phyloP scores from a whole-genome alignment of 2,113 vertebrate species.

The Accipiter virgatus region DNA sequence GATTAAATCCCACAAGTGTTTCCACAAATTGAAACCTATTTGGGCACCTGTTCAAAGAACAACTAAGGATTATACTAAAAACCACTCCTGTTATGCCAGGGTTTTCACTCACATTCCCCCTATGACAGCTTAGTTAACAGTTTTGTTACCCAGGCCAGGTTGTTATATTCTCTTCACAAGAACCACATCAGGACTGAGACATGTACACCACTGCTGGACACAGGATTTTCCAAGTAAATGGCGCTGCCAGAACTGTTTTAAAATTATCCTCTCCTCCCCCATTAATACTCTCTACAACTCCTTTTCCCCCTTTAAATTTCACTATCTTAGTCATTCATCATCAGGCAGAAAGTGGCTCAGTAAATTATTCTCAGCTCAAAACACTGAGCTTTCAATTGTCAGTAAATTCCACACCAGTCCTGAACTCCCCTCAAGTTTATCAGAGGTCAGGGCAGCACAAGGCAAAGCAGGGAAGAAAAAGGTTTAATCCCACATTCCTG shows the following conservation, averaged over 20 bases:
- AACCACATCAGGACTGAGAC: background rate
- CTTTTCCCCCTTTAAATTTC: background rate
- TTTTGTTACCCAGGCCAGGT: background rate
- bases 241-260: background rate
- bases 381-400: background rate
- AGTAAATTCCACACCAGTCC: background rate
- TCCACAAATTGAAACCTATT: background rate
- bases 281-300: background rate
- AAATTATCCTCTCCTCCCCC: background rate
- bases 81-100: background rate
- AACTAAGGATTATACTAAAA: background rate
- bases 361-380: slow-evolving; percentile 6
- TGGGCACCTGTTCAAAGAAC: background rate
- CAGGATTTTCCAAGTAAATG: background rate
- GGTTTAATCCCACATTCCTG: slow-evolving; percentile 19
- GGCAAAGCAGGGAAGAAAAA: background rate
- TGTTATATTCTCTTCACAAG: background rate
- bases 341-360: background rate
- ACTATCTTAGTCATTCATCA: background rate
- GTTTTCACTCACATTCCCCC: background rate
- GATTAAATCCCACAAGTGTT: background rate
- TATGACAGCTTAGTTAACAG: background rate
- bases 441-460: slow-evolving; percentile 5
- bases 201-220: accelerated
- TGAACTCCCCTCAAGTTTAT: background rate